Conservation (phyloP, 2,888 invertebrate species). For the Athalia cordata region DNA sequence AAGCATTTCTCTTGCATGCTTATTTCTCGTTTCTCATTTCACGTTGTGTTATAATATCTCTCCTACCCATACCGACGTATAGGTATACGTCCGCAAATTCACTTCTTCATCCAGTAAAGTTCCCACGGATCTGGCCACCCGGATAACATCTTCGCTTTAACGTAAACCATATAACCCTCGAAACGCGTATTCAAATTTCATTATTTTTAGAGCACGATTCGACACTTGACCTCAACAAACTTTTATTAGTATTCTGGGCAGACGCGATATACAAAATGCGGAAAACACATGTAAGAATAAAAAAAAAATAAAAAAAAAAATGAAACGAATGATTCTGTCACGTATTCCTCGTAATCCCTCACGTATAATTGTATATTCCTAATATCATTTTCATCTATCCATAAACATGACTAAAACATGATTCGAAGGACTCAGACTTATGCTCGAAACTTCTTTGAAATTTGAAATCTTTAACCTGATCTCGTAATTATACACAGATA, state of each 20-base stretch:
- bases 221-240: conserved; percentile 37
- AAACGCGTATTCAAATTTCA: conserved; percentile 43
- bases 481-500: too few relatives aligned
- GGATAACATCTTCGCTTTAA: conserved; percentile 37
- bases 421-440: too few relatives aligned
- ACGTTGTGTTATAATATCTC: conserved; percentile 3
- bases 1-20: conserved; percentile 36
- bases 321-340: conserved; percentile 20
- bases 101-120: conserved; percentile 32
- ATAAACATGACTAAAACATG: too few relatives aligned
- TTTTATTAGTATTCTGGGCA: conserved; percentile 34
- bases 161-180: neutral
- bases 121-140: conserved; percentile 43
- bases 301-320: neutral
- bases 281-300: conserved; percentile 13
- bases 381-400: too few relatives aligned
- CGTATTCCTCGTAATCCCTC: neutral
- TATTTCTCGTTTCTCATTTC: conserved; percentile 34
- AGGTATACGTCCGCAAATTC: conserved; percentile 38
- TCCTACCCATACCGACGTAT: neutral
- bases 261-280: conserved; percentile 23
- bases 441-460: too few relatives aligned
- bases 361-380: too few relatives aligned
- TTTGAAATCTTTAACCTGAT: too few relatives aligned
- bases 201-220: conserved; percentile 45